A percentile compares a stretch with the other conserved stretches of the same genome.
These are phyloP conservation scores for Latrodectus hesperus DNA, from an alignment of 2,888 invertebrate species.

Conservation along the genomic window DNA sequence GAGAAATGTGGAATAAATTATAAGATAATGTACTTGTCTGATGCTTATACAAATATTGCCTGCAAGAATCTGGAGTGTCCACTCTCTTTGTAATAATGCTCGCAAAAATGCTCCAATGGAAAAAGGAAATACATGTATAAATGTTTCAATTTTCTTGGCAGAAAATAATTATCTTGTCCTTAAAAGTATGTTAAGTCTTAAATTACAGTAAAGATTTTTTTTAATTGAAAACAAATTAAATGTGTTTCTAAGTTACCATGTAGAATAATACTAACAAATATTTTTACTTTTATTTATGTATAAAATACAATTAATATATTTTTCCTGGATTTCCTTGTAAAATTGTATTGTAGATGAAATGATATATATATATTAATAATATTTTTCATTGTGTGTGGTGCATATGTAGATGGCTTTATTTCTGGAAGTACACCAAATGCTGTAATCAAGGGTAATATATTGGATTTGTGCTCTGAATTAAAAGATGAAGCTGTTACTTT, in stretches of 20 bases:
- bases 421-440: slow-evolving; percentile 73
- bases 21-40: too few relatives aligned
- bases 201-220: too few relatives aligned
- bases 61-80: too few relatives aligned
- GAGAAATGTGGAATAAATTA: too few relatives aligned
- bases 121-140: too few relatives aligned
- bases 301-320: not conserved
- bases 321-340: not conserved
- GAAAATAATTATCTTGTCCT: too few relatives aligned
- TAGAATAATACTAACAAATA: not conserved
- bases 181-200: too few relatives aligned
- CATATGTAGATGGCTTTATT: slow-evolving; percentile 74
- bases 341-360: not conserved
- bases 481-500: slow-evolving; percentile 85
- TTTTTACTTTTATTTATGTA: not conserved
- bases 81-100: too few relatives aligned
- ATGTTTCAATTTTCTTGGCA: too few relatives aligned
- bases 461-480: slow-evolving; percentile 82
- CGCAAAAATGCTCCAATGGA: too few relatives aligned
- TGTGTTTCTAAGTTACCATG: not conserved
- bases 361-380: not conserved
- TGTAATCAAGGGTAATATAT: slow-evolving; percentile 81
- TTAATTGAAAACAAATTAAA: not conserved
- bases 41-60: too few relatives aligned
- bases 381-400: not conserved